Conservation (phyloP, 2,888 invertebrate species). For the Drosophila kokeensis region DNA sequence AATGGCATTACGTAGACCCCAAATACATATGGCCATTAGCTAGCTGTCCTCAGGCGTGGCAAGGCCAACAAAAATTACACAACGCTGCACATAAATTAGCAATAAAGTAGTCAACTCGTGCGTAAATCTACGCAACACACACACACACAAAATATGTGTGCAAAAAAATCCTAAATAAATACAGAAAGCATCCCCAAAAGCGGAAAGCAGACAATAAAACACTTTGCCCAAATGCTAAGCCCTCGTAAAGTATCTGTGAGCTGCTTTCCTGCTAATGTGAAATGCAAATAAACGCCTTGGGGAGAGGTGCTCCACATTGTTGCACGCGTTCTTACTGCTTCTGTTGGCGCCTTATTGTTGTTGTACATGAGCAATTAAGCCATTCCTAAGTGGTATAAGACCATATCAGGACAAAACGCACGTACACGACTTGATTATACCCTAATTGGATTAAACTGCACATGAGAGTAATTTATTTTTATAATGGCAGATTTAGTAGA, state of each 20-base stretch:
- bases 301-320: constrained; percentile 37
- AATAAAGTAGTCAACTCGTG: constrained; percentile 73
- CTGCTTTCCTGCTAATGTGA: constrained; percentile 61
- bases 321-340: constrained; percentile 5
- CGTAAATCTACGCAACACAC: constrained; percentile 50
- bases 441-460: background rate
- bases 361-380: constrained; percentile 54
- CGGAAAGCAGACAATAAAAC: constrained; percentile 46
- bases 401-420: constrained; percentile 7
- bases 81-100: constrained; percentile 59
- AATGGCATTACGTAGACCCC: constrained; percentile 29
- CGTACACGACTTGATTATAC: constrained; percentile 26
- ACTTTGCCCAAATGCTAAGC: constrained; percentile 54
- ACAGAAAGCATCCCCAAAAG: constrained; percentile 29
- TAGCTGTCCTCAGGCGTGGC: constrained; percentile 33
- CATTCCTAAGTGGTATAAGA: constrained; percentile 32
- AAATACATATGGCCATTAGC: constrained; percentile 34
- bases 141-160: constrained; percentile 12
- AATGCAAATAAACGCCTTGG: constrained; percentile 59
- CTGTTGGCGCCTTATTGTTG: constrained; percentile 21
- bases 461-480: background rate
- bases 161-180: constrained; percentile 59
- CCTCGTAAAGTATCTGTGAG: constrained; percentile 60
- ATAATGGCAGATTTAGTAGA: background rate
- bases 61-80: constrained; percentile 21